These are phyloP conservation scores for Tenrec ecaudatus DNA, from an alignment of 2,113 vertebrate species.

Conservation along the genomic window DNA sequence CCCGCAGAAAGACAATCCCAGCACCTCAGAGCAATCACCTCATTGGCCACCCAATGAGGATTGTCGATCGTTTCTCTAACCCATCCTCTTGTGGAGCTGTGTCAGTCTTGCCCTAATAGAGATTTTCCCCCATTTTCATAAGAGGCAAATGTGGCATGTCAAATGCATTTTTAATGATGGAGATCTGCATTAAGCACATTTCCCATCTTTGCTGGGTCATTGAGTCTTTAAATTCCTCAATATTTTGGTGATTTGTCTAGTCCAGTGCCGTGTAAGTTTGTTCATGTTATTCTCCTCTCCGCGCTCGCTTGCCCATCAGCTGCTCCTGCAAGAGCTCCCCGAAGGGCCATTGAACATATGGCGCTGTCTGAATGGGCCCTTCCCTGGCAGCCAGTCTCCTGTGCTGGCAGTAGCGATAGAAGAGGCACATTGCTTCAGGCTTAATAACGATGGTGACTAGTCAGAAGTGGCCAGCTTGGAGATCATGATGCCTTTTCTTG, in stretches of 20 bases:
- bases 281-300: neutral
- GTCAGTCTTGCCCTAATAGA: neutral
- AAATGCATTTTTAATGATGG: conserved; percentile 70
- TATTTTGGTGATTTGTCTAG: conserved; percentile 60
- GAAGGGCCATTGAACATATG: neutral
- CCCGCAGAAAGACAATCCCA: neutral
- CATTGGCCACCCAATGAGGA: neutral
- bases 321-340: neutral
- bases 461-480: neutral
- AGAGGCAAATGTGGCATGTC: conserved; percentile 29
- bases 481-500: neutral
- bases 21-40: neutral
- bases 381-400: neutral
- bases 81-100: neutral
- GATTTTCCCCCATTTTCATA: conserved; percentile 1
- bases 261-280: conserved; percentile 10
- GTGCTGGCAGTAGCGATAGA: neutral
- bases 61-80: neutral
- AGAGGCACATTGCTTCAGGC: neutral
- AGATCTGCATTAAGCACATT: conserved; percentile 20
- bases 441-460: neutral
- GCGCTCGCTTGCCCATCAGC: neutral
- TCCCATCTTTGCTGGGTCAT: conserved; percentile 65
- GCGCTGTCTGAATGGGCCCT: neutral
- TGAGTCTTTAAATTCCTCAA: conserved; percentile 64